Evolutionary conservation across 2,797 vertebrate genomes (phyloP), one percentile per base, ranked within the genome.

Genomic region (Catostomus latipinnis): DNA sequence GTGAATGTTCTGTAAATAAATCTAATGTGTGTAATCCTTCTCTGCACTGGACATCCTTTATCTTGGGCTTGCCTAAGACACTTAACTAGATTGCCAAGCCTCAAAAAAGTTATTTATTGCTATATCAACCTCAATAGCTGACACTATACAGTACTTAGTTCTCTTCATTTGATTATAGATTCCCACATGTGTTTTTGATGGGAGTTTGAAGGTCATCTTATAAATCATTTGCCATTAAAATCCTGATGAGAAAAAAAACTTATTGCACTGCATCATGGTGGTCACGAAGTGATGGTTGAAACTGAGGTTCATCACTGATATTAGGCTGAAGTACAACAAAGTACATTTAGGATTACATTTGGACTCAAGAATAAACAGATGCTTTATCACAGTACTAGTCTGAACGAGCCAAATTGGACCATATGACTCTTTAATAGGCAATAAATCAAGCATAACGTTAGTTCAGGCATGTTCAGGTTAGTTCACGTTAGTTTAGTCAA

Each of bases 1-100:
- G 56, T 18, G 14, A 72, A 57, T 78, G 43, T 82, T 69, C 58
- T 74, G 74, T 73, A 67, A 71, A 82, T 80, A 82, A 80, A 82
- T 82, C 70, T 71, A 49, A 70, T 10, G 56, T 76, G 74, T 82
- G 70, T 81, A 78, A 77, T 74, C 66, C 56, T 61, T 76, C 50
- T 71, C 56, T 65, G 63, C 75, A 69, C 43, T 8, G 56, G 58
- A 74, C 49, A 11, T 73, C 63, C 18, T 46, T 62, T 48, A 46
- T 45, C 67, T 43, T 46, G 54, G 57, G 56, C 61, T 56, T 75
- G 72, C 67, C 62, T 78, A 61, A 74, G 52, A 54, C 46, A 57
- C 18, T 34, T 34, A 4, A 34, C 34, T 45, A 68, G 14, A 56
- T 74, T 76, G 71, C 62, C 73, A 76, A 71, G 57, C 78, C 68